Base-by-base conservation (phyloP, 2,113 vertebrate genomes). In the Sinocyclocheilus grahami region DNA sequence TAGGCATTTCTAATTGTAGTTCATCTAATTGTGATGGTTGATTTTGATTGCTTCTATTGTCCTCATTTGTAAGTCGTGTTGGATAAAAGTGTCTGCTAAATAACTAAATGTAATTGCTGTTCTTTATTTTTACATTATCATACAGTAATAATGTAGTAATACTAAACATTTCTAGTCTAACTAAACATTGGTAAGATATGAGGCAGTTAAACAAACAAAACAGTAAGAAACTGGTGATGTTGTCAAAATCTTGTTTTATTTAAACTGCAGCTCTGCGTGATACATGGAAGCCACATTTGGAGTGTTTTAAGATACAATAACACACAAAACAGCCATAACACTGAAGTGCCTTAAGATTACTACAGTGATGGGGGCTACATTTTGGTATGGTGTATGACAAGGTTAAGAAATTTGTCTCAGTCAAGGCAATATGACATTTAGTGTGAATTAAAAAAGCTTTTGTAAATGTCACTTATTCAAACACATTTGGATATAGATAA, bases 241-340 rank as follows among this genome's bases (percentile, higher is more conserved):
- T 55, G 27, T 55, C 76, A 78, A 69, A 86, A 83, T 74, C 67
- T 53, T 65, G 53, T 65, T 89, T 89, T 86, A 87, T 89, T 89
- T 14, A 51, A 67, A 53, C 72, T 51, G 77, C 58, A 79, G 53
- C 71, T 82, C 30, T 86, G 85, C 39, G 60, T 39, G 82, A 78
- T 65, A 74, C 77, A 82, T 74, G 39, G 33, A 75, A 62, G 72
- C 67, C 82, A 71, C 60, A 78, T 86, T 48, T 83, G 83, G 83
- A 89, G 83, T 87, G 88, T 83, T 85, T 55, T 67, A 55, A 83
- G 74, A 83, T 37, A 33, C 27, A 1, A 82, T 51, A 83, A 16
- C 22, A 81, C 33, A 72, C 51, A 24, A 83, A 86, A 82, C 24
- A 80, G 74, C n/a, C 58, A 48, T 18, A 22, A 48, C 22, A 77